Evolutionary conservation across 2,888 invertebrate species (phyloP).

Genomic region (Bombylius major): DNA sequence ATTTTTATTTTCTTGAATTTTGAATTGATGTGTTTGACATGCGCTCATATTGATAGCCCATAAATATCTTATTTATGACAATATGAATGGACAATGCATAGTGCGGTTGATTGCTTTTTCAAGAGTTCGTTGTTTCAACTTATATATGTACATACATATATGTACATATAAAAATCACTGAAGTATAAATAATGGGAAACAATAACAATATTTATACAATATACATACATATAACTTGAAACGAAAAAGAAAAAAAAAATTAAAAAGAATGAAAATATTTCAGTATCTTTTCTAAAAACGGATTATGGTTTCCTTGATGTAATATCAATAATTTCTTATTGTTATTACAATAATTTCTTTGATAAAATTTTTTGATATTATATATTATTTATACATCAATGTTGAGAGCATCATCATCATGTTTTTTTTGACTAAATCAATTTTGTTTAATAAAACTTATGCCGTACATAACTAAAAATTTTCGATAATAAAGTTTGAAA

Average conservation of each 20-base stretch:
- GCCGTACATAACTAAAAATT: no score
- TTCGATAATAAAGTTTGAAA: no score
- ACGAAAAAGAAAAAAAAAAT: neutral
- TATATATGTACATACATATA: conserved; percentile 1
- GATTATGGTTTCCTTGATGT: neutral
- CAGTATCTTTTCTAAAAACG: no score
- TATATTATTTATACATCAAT: neutral
- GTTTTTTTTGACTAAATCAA: no score
- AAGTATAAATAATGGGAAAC: conserved; percentile 13
- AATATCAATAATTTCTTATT: neutral
- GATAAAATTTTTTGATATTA: neutral
- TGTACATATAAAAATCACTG: conserved; percentile 11
- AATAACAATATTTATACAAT: conserved; percentile 3
- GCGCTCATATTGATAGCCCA: conserved; percentile 38
- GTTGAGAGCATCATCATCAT: conserved; percentile 14
- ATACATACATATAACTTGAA: no score
- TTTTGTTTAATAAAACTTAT: no score
- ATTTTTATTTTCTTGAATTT: no score
- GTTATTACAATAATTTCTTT: neutral
- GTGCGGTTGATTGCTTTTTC: conserved; percentile 15
- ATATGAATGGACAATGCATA: conserved; percentile 25
- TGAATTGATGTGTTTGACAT: conserved; percentile 37
- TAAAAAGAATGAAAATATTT: neutral
- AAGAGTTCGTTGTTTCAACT: conserved; percentile 10
- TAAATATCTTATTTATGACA: conserved; percentile 37